phyloP scores from a whole-genome alignment of 1,140 invertebrate species.

The Tetragonula clypearis region DNA sequence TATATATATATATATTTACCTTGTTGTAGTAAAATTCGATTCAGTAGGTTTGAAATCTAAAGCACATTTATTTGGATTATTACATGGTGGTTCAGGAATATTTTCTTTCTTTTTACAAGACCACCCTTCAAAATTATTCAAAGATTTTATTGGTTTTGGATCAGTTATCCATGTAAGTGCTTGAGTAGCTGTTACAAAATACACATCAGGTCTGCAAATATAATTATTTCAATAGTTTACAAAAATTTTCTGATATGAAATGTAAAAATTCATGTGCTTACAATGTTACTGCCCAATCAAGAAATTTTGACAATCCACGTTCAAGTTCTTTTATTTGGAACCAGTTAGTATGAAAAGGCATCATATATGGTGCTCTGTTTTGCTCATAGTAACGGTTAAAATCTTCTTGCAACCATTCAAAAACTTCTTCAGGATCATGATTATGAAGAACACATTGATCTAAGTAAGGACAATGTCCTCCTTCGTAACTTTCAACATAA shows the following conservation, averaged over 20 bases:
- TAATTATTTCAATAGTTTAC: conserved; percentile 36
- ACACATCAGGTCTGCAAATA: conserved; percentile 90
- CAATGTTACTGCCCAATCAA: conserved; percentile 90
- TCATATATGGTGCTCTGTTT: conserved; percentile 95
- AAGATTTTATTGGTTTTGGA: conserved; percentile 86
- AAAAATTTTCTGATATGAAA: background rate
- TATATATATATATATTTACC: conserved; percentile 76
- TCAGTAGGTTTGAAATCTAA: conserved; percentile 89
- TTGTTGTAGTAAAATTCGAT: conserved; percentile 89
- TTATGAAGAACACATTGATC: conserved; percentile 97
- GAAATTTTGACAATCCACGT: conserved; percentile 91
- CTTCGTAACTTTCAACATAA: conserved; percentile 93
- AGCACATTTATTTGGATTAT: conserved; percentile 92
- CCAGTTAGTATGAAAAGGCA: conserved; percentile 97
- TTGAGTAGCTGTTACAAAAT: conserved; percentile 95
- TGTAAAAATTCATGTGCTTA: conserved; percentile 81
- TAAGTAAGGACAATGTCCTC: conserved; percentile 95
- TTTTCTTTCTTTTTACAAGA: conserved; percentile 89
- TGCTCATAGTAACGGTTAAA: conserved; percentile 93
- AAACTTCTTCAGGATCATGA: conserved; percentile 92
- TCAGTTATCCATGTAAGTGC: conserved; percentile 95
- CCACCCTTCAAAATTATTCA: conserved; percentile 91
- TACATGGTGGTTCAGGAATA: conserved; percentile 88
- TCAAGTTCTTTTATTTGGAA: conserved; percentile 95
- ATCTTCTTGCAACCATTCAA: conserved; percentile 95